phyloP scores from a whole-genome alignment of 2,797 vertebrate species.

The Acanthurus leucopareius region DNA sequence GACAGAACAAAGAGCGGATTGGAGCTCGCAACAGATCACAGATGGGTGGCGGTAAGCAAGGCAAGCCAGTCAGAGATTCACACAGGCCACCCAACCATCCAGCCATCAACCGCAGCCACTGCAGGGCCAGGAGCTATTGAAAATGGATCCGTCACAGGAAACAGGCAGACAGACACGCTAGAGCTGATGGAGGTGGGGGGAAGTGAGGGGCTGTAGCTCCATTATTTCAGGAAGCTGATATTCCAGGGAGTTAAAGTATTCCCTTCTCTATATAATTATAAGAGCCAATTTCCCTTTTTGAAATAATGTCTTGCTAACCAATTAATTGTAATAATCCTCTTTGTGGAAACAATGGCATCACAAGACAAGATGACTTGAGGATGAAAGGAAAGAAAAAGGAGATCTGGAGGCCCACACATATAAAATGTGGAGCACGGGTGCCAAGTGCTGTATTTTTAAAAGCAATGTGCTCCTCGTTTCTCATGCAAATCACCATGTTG shows the following conservation, averaged over 20 bases:
- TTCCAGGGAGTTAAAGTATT: constrained; percentile 87
- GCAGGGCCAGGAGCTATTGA: constrained; percentile 74
- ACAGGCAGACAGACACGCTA: constrained; percentile 78
- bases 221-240: constrained; percentile 85
- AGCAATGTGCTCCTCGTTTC: constrained; percentile 50
- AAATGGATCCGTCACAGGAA: constrained; percentile 85
- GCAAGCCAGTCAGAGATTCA: constrained; percentile 43
- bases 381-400: constrained; percentile 40
- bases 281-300: constrained; percentile 86
- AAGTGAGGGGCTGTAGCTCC: constrained; percentile 64
- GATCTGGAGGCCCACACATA: constrained; percentile 33
- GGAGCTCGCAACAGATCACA: constrained; percentile 52
- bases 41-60: constrained; percentile 44
- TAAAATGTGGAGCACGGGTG: constrained; percentile 48
- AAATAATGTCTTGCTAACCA: constrained; percentile 86
- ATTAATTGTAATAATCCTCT: constrained; percentile 86
- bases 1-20: constrained; percentile 57
- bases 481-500: constrained; percentile 66
- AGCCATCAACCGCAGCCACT: constrained; percentile 56
- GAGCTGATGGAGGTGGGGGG: constrained; percentile 62
- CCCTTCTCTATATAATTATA: constrained; percentile 87
- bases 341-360: constrained; percentile 74
- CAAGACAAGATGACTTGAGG: constrained; percentile 57
- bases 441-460: constrained; percentile 58
- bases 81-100: constrained; percentile 66